Evolutionary conservation across 2,888 invertebrate species (phyloP), one percentile per base, ranked within the genome.

Genomic region (Hemithea aestivaria): DNA sequence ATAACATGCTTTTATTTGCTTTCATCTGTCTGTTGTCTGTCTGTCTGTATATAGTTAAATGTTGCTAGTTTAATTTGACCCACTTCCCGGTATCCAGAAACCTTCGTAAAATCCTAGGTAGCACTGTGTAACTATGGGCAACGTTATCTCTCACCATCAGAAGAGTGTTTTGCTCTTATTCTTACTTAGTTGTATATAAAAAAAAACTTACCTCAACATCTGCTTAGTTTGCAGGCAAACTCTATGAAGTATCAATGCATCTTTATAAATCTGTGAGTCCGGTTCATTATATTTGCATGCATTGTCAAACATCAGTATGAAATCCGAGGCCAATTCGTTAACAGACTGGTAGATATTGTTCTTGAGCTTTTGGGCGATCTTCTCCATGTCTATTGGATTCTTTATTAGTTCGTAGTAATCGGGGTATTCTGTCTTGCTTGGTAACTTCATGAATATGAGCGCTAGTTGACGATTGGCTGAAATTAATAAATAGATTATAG

Each of bases 211-310:
- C 77, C 93, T 92, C 35, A 99, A 78, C 71, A 96, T 92, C 56
- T 96, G 90, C 66, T 98, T 98, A 43, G 96, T 96, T 88, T 98
- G 95, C 48, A 98, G 85, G 40, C 97, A 95, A 31, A 98, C 90
- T 49, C 96, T 90, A 79, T 99, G 98, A 59, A 99, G 78, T 11
- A 96, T 93, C 54, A 99, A 85, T 0, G 98, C 97, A 77, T 99
- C 98, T 84, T 98, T 98, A 72, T 98, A 98, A 50, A 98, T 96
- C 76, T 96, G 96, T 0, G 98, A 98, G 67, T 98, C 98, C 0
- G 98, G 98, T 67, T 98, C 98, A 72, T 98, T 98, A 68, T 96
- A 98, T 69, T 96, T 97, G 87, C 97, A 98, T 1, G 98, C 98
- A 72, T 98, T 98, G 62, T 96, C 96, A 58, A 97, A 94, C 96